Evolutionary conservation across 2,113 vertebrate species (phyloP).

Genomic region (Centropus unirufus): DNA sequence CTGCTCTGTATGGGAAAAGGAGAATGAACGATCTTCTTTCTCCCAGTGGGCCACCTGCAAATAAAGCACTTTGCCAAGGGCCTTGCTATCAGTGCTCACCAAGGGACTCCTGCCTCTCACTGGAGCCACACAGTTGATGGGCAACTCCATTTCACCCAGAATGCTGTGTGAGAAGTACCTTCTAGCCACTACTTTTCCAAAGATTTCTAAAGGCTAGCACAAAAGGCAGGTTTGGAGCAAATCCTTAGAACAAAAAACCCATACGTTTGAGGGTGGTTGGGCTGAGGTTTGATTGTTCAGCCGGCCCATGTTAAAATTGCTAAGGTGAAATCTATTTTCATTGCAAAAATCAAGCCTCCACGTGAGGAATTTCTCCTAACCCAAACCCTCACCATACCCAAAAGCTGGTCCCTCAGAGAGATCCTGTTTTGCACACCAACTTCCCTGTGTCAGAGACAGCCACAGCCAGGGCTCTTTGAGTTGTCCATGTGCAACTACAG

Average conservation of each 20-base stretch:
- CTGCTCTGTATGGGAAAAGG: neutral
- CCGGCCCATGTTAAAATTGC: neutral
- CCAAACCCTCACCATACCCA: neutral
- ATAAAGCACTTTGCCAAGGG: neutral
- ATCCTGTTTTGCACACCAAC: neutral
- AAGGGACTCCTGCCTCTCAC: neutral
- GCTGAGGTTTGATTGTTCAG: neutral
- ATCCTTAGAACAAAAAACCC: neutral
- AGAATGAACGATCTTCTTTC: neutral
- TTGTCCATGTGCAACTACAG: neutral
- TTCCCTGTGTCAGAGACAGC: neutral
- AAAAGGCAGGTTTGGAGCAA: neutral
- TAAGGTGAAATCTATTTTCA: neutral
- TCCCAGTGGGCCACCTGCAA: neutral
- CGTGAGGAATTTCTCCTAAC: neutral
- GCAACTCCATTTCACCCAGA: neutral
- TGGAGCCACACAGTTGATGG: rapidly evolving
- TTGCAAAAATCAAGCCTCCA: neutral
- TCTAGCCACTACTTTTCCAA: neutral
- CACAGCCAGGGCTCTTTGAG: neutral
- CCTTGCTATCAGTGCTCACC: neutral
- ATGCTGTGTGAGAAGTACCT: neutral
- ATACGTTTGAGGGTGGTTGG: rapidly evolving
- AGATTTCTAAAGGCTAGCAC: neutral
- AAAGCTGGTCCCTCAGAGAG: neutral